Evolutionary conservation across 2,113 vertebrate species (phyloP), one percentile per base, ranked within the genome.

Genomic region (Eudyptes chrysolophus): DNA sequence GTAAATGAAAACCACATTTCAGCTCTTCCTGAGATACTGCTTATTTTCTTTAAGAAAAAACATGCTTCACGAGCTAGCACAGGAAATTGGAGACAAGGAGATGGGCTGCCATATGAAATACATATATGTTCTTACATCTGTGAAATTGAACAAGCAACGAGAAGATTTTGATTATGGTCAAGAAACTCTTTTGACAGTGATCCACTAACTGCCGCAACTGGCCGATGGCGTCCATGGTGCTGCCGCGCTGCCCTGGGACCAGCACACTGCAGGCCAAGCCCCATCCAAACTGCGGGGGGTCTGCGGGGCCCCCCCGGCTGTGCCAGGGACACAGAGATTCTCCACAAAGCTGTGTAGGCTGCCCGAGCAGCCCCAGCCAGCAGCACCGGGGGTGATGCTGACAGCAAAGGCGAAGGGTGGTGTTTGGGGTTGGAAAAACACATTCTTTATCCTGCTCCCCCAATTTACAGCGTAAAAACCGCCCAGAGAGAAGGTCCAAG

Each of bases 161-260:
- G n/a, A 70, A 7, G 38, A 42, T 34, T 1, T 62, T 0, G 15
- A 70, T n/a, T 16, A 57, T 2, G 34, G 44, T 20, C 54, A 57
- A 61, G 57, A n/a, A 38, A 27, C 19, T 19, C 38, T 32, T 49
- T 26, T 14, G 66, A n/a, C 62, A 32, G 62, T 2, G 21, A 86
- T 8, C 11, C 7, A 3, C 19, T 13, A 62, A 54, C 18, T 15
- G 34, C 66, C n/a, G 52, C 60, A 1, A 15, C 10, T 0, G 8
- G 32, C 12, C 0, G 6, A 27, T 0, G 44, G 51, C 16, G 44
- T 7, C 82, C 4, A 0, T 2, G 11, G 49, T 30, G 78, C n/a
- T 5, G 13, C 52, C 18, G 7, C 15, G 9, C 27, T 12, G 27
- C 60, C 64, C 38, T 2, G 0, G 54, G 38, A 38, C 22, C 34